phyloP scores from a whole-genome alignment of 2,888 invertebrate genomes.

The Antheraea assamensis region DNA sequence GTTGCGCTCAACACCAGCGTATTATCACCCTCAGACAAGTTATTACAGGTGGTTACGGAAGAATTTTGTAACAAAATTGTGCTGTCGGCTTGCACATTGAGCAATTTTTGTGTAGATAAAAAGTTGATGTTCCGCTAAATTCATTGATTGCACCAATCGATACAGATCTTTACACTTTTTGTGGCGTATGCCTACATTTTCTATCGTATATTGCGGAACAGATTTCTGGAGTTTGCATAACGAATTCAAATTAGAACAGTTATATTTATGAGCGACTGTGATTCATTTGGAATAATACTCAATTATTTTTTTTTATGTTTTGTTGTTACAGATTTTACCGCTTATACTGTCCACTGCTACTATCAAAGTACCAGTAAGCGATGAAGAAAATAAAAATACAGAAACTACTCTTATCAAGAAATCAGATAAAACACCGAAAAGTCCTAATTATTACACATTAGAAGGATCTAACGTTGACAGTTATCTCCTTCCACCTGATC shows the following conservation, averaged over 20 bases:
- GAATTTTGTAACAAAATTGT: slow-evolving; percentile 6
- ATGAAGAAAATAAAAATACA: slow-evolving; percentile 41
- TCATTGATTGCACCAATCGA: slow-evolving; percentile 15
- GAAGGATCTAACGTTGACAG: slow-evolving; percentile 56
- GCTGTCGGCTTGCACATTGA: slow-evolving; percentile 12
- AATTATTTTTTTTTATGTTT: slow-evolving; percentile 13
- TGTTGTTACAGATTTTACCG: slow-evolving; percentile 57
- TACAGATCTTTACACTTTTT: slow-evolving; percentile 14
- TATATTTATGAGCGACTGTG: not conserved
- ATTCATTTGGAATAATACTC: slow-evolving; percentile 10
- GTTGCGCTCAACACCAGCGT: not conserved
- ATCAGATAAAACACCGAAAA: slow-evolving; percentile 39
- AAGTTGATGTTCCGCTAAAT: slow-evolving; percentile 11
- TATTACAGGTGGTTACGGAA: slow-evolving; percentile 4
- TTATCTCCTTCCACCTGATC: slow-evolving; percentile 61
- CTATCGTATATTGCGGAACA: slow-evolving; percentile 9
- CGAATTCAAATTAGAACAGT: slow-evolving; percentile 11
- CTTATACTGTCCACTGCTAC: slow-evolving; percentile 47
- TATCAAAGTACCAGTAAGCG: slow-evolving; percentile 64
- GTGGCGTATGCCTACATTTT: slow-evolving; percentile 21
- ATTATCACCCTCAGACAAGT: not conserved
- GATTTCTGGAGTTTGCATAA: slow-evolving; percentile 12
- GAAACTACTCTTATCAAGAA: slow-evolving; percentile 34
- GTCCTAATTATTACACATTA: slow-evolving; percentile 56
- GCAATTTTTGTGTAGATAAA: slow-evolving; percentile 7